Base-by-base conservation (phyloP, 1,140 invertebrate species). In the Trichonephila clavipes region DNA sequence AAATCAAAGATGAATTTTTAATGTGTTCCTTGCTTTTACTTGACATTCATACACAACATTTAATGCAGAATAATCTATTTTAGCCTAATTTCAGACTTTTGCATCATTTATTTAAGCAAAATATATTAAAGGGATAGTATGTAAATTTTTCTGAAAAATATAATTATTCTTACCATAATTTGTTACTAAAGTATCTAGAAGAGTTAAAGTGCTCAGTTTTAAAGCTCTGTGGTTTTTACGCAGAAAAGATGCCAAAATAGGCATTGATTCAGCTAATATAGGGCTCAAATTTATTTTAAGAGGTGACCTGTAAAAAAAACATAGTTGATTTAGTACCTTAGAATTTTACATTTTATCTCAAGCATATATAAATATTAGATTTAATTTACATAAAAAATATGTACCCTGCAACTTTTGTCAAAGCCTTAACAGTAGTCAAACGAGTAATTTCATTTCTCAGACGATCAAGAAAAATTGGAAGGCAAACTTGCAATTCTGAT, bases 141-240 rank as follows among this genome's bases (percentile, higher is more conserved):
- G 51, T 51, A 10, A 51, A 51, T 51, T 51, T 51, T 51, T 12
- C 51, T 51, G 51, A 51, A 51, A 51, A 51, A 51, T 51, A 51
- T 12, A 51, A 51, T 51, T 12, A 51, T 69, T 95, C 91, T 96
- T 96, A 95, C 97, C 97, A 95, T 99, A 99, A 95, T 98, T 98
- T 91, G 97, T 97, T 18, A 98, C 97, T 59, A 99, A 96, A 21
- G 98, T 98, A 95, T 99, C 98, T 14, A 99, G 96, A 87, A 99
- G 96, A 66, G 98, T 97, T 10, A 99, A 96, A 0, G 99, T 99
- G 86, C 97, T 97, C 8, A 99, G 96, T 96, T 99, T 99, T 28
- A 99, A 96, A 40, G 98, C 98, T 94, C 99, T 97, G 95, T 99
- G 99, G 96, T 99, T 99, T 96, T 99, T 99, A 66, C 99, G 97